These are phyloP conservation scores for Tiliqua scincoides DNA, from an alignment of 2,113 vertebrate species.

Conservation along the genomic window DNA sequence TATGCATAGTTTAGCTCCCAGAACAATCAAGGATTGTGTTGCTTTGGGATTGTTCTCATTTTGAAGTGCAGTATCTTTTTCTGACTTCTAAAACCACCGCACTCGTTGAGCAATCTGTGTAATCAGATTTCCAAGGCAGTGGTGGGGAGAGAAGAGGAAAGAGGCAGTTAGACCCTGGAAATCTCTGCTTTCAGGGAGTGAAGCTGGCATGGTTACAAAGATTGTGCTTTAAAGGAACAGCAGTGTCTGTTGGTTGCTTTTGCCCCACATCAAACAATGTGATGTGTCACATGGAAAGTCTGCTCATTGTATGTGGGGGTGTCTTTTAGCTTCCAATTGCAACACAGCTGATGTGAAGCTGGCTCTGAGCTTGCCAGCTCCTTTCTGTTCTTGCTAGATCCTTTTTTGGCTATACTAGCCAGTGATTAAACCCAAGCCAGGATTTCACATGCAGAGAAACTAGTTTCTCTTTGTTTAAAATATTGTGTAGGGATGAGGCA, in stretches of 20 bases:
- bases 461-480: not conserved
- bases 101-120: not conserved
- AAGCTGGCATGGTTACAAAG: not conserved
- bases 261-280: conserved; percentile 21
- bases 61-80: not conserved
- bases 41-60: not conserved
- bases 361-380: not conserved
- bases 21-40: not conserved
- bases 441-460: not conserved
- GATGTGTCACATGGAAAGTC: conserved; percentile 2
- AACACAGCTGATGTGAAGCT: not conserved
- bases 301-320: not conserved
- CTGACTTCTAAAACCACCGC: not conserved
- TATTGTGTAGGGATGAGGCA: conserved; percentile 7
- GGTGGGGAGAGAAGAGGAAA: not conserved
- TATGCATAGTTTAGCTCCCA: not conserved
- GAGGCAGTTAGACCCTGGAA: not conserved
- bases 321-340: not conserved
- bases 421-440: not conserved
- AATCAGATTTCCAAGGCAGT: not conserved
- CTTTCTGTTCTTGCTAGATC: not conserved
- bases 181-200: not conserved
- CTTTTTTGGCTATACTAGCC: not conserved
- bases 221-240: not conserved
- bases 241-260: not conserved